phyloP scores from a whole-genome alignment of 2,888 invertebrate genomes.

The Ceratothoa steindachneri region DNA sequence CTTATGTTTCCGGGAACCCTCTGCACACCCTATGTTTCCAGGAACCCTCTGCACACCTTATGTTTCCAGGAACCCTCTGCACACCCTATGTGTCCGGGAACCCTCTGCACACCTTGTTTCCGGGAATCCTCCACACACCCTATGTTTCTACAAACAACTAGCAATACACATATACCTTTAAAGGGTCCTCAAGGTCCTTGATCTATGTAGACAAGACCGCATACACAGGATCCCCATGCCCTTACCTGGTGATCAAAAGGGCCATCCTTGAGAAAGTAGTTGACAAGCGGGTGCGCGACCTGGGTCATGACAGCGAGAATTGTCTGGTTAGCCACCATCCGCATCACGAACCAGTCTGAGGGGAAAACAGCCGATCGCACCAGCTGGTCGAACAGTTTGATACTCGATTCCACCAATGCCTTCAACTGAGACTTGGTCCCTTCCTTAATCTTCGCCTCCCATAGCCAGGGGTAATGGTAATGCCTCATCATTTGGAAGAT shows the following conservation, averaged over 20 bases:
- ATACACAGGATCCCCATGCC: too few species aligned
- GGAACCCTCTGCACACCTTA: too few species aligned
- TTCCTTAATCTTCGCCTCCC: slow-evolving; percentile 65
- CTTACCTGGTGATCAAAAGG: slow-evolving; percentile 70
- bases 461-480: slow-evolving; percentile 77
- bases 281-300: slow-evolving; percentile 76
- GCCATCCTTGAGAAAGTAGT: slow-evolving; percentile 67
- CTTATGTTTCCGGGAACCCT: too few species aligned
- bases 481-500: slow-evolving; percentile 80
- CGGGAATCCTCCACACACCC: too few species aligned
- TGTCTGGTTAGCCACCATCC: slow-evolving; percentile 80
- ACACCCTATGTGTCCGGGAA: too few species aligned
- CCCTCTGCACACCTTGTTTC: too few species aligned
- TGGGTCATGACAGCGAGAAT: slow-evolving; percentile 80
- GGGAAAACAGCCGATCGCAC: slow-evolving; percentile 78
- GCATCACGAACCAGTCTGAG: slow-evolving; percentile 83
- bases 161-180: too few species aligned
- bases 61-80: too few species aligned
- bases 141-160: too few species aligned
- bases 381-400: slow-evolving; percentile 73
- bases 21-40: too few species aligned
- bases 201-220: too few species aligned
- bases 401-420: slow-evolving; percentile 76
- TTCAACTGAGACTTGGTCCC: slow-evolving; percentile 73
- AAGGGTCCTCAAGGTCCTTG: too few species aligned